Percentiles rank a stretch among this genome's conserved stretches.
phyloP scores from a whole-genome alignment of 53 echinoderm and acorn worm genomes.

The Astropecten irregularis region DNA sequence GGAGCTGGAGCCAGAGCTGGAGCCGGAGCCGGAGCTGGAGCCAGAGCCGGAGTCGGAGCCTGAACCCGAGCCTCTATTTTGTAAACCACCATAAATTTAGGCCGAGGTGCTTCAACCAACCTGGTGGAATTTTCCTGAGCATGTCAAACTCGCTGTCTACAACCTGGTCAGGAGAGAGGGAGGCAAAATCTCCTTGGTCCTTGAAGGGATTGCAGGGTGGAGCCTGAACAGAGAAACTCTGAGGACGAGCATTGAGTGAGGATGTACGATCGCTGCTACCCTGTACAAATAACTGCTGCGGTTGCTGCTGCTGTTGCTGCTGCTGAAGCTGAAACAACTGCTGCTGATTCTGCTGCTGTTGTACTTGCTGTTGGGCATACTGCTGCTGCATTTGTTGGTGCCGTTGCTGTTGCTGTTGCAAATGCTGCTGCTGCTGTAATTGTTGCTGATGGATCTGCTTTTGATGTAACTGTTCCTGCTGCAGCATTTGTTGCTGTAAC shows the following conservation, averaged over 20 bases:
- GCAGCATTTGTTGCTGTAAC: constrained; percentile 55
- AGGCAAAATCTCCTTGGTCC: constrained; percentile 62
- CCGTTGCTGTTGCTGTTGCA: constrained; percentile 69
- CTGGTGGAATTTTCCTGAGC: constrained; percentile 78
- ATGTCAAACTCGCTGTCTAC: constrained; percentile 97
- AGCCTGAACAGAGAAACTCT: constrained; percentile 26
- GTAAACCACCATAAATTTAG: too few relatives aligned
- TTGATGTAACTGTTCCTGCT: constrained; percentile 60
- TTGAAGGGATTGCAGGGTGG: constrained; percentile 66
- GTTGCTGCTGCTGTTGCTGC: neutral
- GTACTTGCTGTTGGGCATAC: constrained; percentile 64
- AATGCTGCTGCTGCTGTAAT: constrained; percentile 28
- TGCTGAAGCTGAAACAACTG: constrained; percentile 60
- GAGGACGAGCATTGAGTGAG: constrained; percentile 7
- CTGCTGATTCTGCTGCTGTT: constrained; percentile 60
- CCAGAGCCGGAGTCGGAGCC: too few relatives aligned
- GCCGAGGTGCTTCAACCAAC: too few relatives aligned
- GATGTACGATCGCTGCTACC: constrained; percentile 22
- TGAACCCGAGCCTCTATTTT: too few relatives aligned
- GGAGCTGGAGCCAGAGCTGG: too few relatives aligned
- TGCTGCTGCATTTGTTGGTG: constrained; percentile 65
- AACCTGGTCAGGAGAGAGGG: constrained; percentile 66
- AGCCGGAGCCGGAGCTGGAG: too few relatives aligned
- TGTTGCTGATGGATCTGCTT: constrained; percentile 62
- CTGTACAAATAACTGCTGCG: constrained; percentile 7